Evolutionary conservation across 23 tunicate genomes (phyloP).

Genomic region (Botrylloides violaceus): DNA sequence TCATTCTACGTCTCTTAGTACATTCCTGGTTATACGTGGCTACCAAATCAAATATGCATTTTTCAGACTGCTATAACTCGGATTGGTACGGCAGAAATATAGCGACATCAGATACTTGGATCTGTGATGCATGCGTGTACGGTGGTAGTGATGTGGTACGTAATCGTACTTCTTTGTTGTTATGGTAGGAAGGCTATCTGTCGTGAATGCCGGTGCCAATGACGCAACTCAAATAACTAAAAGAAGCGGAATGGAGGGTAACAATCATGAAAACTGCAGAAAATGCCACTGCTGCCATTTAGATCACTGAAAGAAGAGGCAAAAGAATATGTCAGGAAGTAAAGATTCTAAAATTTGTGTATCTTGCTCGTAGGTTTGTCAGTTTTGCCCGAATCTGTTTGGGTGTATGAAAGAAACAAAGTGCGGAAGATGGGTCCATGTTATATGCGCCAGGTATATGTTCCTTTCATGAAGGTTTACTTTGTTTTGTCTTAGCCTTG

Average conservation of each 20-base stretch:
- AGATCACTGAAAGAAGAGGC: background rate
- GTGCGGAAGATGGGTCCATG: slow-evolving; percentile 78
- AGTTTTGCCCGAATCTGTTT: slow-evolving; percentile 51
- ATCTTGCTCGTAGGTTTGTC: slow-evolving; percentile 24
- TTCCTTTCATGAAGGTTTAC: background rate
- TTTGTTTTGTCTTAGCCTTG: too few species aligned
- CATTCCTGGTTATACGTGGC: too few species aligned
- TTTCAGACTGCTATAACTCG: slow-evolving; percentile 49
- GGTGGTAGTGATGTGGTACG: slow-evolving; percentile 22
- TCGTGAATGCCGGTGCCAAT: too few species aligned
- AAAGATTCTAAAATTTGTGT: background rate
- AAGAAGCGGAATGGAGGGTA: too few species aligned
- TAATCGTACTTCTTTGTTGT: too few species aligned
- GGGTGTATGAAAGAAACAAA: slow-evolving; percentile 75
- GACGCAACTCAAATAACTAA: too few species aligned
- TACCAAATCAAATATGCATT: too few species aligned
- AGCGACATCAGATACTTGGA: slow-evolving; percentile 30
- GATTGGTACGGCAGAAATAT: background rate
- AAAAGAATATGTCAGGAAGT: background rate
- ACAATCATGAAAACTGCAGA: too few species aligned
- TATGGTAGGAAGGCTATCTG: too few species aligned
- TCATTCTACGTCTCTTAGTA: too few species aligned
- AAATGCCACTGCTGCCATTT: too few species aligned
- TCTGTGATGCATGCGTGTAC: slow-evolving; percentile 53
- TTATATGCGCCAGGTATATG: slow-evolving; percentile 65